A percentile compares a stretch with the other conserved stretches of the same genome.
Conservation (phyloP, 2,797 vertebrate species). For the Labroides dimidiatus region DNA sequence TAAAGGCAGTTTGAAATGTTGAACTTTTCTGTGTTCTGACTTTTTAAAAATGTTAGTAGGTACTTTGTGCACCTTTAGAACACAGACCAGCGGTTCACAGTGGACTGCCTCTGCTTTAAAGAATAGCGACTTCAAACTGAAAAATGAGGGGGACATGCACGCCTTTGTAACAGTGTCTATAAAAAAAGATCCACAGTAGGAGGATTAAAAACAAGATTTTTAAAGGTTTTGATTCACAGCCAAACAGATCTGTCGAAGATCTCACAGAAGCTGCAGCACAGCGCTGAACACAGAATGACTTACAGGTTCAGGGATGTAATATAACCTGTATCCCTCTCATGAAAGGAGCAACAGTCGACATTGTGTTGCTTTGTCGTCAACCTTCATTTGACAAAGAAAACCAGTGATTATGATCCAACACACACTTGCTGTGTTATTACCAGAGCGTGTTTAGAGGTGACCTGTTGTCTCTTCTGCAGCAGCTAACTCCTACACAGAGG, state of each 20-base stretch:
- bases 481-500: constrained; percentile 90
- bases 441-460: constrained; percentile 25
- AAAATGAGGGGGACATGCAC: background rate
- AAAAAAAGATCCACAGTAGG: constrained; percentile 3
- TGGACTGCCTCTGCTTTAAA: background rate
- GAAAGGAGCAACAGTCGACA: background rate
- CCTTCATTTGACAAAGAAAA: constrained; percentile 11
- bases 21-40: background rate
- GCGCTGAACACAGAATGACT: background rate
- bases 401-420: background rate
- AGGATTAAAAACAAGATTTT: background rate
- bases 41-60: background rate
- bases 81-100: background rate
- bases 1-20: too few relatives aligned
- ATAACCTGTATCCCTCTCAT: constrained; percentile 3
- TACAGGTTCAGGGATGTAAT: background rate
- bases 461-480: constrained; percentile 56
- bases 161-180: constrained; percentile 6
- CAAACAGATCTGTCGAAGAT: background rate
- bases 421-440: background rate
- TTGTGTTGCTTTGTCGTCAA: background rate
- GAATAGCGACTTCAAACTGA: background rate
- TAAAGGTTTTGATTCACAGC: background rate
- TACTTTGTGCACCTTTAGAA: background rate
- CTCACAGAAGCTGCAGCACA: background rate